Percentiles rank a stretch among this genome's conserved stretches.
Conservation (phyloP, 1,140 invertebrate genomes). For the Fragariocoptes setiger region DNA sequence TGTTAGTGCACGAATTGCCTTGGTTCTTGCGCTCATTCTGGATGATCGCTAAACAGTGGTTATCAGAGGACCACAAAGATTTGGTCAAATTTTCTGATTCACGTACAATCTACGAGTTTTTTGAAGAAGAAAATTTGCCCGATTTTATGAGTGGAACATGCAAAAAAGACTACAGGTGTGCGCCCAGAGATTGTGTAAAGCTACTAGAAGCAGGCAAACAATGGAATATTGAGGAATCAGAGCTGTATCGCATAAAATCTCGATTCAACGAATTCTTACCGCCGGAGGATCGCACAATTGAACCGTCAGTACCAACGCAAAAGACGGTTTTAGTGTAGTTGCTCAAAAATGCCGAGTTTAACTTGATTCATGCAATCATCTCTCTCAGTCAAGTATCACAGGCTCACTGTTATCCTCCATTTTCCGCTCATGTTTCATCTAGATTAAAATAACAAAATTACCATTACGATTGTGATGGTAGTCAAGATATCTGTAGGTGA, state of each 20-base stretch:
- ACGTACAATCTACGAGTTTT: constrained; percentile 3
- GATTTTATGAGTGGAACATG: constrained; percentile 1
- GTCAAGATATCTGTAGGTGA: too few species aligned
- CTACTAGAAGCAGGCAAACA: neutral
- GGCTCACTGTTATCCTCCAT: too few species aligned
- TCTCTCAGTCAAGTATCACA: too few species aligned
- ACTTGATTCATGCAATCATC: too few species aligned
- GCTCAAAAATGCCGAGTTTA: too few species aligned
- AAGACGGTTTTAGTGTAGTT: too few species aligned
- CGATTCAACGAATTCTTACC: neutral
- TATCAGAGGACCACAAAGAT: constrained; percentile 1
- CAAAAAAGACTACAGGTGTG: neutral
- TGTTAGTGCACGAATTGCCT: constrained; percentile 2
- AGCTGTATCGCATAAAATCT: neutral
- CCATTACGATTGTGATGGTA: too few species aligned
- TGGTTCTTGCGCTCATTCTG: constrained; percentile 2
- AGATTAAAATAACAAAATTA: too few species aligned
- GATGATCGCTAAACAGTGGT: neutral
- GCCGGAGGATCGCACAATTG: too few species aligned
- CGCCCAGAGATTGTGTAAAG: neutral
- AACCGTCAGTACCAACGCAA: too few species aligned
- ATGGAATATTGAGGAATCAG: neutral
- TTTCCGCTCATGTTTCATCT: too few species aligned
- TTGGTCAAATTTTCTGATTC: constrained; percentile 1
- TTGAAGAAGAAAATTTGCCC: constrained; percentile 1